These are phyloP conservation scores for Anaspis maculata DNA, from an alignment of 2,888 invertebrate species.

Conservation along the genomic window DNA sequence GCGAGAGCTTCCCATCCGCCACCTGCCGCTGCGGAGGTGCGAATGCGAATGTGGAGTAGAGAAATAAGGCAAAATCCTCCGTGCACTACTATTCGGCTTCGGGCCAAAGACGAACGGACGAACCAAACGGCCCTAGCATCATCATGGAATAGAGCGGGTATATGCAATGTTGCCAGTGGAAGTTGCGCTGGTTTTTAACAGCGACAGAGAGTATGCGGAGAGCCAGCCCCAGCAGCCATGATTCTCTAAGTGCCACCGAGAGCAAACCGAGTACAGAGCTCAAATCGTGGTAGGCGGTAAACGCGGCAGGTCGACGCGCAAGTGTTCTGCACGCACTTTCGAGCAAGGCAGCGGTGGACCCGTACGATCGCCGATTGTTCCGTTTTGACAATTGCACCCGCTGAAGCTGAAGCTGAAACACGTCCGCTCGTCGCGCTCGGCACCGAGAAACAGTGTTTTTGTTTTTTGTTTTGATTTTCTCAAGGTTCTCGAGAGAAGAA, in stretches of 20 bases:
- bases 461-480: constrained; percentile 8
- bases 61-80: too few species aligned
- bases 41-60: too few species aligned
- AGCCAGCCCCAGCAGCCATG: constrained; percentile 34
- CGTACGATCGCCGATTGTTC: constrained; percentile 34
- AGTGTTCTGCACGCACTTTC: constrained; percentile 38
- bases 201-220: constrained; percentile 26
- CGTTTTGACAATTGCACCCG: constrained; percentile 40
- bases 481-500: too few species aligned
- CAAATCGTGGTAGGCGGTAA: constrained; percentile 42
- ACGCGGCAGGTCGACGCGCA: constrained; percentile 41
- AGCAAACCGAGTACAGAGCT: constrained; percentile 33
- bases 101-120: too few species aligned
- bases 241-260: constrained; percentile 35
- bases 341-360: constrained; percentile 28
- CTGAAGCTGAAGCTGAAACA: constrained; percentile 21
- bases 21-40: too few species aligned
- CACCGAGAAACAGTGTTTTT: constrained; percentile 3
- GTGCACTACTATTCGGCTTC: too few species aligned
- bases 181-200: constrained; percentile 29
- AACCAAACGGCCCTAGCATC: too few species aligned
- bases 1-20: too few species aligned
- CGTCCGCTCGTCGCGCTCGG: constrained; percentile 13
- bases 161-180: constrained; percentile 32
- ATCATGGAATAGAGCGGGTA: too few species aligned